A percentile compares a stretch with the other conserved stretches of the same genome.
phyloP scores from a whole-genome alignment of 2,888 invertebrate species.

The Parnassius glacialis region DNA sequence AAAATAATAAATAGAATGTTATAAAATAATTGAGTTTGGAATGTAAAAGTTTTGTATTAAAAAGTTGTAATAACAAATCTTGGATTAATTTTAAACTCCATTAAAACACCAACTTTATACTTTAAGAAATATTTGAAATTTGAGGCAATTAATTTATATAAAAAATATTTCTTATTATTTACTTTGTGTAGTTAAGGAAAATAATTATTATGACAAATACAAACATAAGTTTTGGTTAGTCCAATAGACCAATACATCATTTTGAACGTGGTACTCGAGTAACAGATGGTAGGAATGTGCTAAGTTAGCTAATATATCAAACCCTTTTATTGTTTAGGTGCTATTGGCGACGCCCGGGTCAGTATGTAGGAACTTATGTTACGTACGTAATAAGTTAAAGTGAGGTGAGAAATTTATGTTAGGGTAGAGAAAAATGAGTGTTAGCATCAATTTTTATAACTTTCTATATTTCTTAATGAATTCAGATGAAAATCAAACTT shows the following conservation, averaged over 20 bases:
- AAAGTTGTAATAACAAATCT: too few species aligned
- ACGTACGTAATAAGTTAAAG: neutral
- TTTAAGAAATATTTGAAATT: too few species aligned
- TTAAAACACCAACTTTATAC: too few species aligned
- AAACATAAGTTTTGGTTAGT: neutral
- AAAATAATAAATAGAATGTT: too few species aligned
- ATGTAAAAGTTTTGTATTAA: too few species aligned
- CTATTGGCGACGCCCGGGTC: constrained; percentile 20
- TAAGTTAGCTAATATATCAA: constrained; percentile 23
- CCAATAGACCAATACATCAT: constrained; percentile 7
- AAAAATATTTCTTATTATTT: too few species aligned
- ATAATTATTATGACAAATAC: neutral
- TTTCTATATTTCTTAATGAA: too few species aligned
- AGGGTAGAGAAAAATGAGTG: neutral
- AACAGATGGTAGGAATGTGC: constrained; percentile 16
- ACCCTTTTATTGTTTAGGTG: constrained; percentile 23
- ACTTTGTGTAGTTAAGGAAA: neutral
- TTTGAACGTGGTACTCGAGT: constrained; percentile 15
- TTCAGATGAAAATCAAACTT: too few species aligned
- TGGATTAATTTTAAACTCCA: too few species aligned
- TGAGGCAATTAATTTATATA: too few species aligned
- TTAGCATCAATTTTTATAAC: neutral
- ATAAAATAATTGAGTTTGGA: too few species aligned
- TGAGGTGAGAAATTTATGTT: neutral
- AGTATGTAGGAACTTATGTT: constrained; percentile 4